Conservation (phyloP, 2,888 invertebrate species). For the Latrodectus elegans region DNA sequence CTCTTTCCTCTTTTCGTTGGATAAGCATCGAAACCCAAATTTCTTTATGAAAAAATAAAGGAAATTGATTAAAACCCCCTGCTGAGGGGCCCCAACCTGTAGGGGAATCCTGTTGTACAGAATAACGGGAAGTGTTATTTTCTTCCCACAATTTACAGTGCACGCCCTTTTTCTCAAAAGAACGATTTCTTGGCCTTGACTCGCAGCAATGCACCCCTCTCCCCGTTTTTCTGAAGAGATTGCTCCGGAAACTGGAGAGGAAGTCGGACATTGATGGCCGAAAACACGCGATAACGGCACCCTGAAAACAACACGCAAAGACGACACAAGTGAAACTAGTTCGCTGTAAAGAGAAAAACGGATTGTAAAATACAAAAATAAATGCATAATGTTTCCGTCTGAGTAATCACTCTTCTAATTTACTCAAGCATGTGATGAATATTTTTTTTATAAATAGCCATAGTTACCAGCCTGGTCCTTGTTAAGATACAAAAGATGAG, state of each 20-base stretch:
- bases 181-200: slow-evolving; percentile 26
- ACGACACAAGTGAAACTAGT: slow-evolving; percentile 21
- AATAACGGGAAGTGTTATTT: not conserved
- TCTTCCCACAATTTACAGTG: slow-evolving; percentile 36
- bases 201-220: slow-evolving; percentile 3
- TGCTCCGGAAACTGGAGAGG: slow-evolving; percentile 44
- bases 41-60: not conserved
- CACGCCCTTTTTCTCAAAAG: slow-evolving; percentile 11
- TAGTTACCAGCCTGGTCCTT: not conserved
- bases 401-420: not conserved
- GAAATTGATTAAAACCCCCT: not conserved
- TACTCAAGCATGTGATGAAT: not conserved
- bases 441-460: not conserved
- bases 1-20: not conserved
- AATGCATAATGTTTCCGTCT: not conserved
- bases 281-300: slow-evolving; percentile 35
- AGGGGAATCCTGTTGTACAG: not conserved
- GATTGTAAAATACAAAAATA: not conserved
- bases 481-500: not conserved
- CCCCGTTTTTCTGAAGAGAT: not conserved
- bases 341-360: not conserved
- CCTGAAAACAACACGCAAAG: not conserved
- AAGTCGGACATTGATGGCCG: slow-evolving; percentile 14
- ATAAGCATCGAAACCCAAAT: not conserved
- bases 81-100: not conserved